Evolutionary conservation across 1,140 invertebrate species (phyloP).

Genomic region (Lasaia peninsularis): DNA sequence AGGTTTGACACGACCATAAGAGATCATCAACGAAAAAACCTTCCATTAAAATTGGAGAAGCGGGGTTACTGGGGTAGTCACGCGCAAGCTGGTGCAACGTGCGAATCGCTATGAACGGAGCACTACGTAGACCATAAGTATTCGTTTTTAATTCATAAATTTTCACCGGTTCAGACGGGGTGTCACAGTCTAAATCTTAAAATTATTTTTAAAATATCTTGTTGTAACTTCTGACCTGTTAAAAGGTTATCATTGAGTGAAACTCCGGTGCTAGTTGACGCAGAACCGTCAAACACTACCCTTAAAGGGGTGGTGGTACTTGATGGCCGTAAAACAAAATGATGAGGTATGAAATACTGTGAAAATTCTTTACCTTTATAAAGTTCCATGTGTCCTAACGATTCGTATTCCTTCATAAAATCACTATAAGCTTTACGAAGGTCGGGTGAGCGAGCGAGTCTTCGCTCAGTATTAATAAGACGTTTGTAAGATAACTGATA

Average conservation of each 20-base stretch:
- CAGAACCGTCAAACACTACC: conserved; percentile 1
- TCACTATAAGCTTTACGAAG: conserved; percentile 9
- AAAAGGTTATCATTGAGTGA: background rate
- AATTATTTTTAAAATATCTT: conserved; percentile 5
- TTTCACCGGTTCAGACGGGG: conserved; percentile 9
- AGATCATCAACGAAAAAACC: conserved; percentile 19
- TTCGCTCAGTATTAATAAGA: background rate
- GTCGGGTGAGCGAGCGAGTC: conserved; percentile 5
- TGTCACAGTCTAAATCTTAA: background rate
- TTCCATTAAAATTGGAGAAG: background rate
- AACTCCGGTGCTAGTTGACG: background rate
- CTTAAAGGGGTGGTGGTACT: background rate
- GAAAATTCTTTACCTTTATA: background rate
- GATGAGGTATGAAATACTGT: background rate
- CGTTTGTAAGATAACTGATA: background rate
- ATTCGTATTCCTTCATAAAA: conserved; percentile 15
- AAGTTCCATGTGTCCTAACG: conserved; percentile 12
- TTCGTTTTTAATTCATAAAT: conserved; percentile 16
- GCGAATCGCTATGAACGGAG: conserved; percentile 13
- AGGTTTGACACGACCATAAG: conserved; percentile 17
- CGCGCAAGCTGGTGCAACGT: conserved; percentile 13
- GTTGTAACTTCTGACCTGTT: conserved; percentile 3
- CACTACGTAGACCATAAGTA: conserved; percentile 15
- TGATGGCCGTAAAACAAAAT: background rate
- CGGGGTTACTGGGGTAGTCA: background rate